Evolutionary conservation across 1,140 invertebrate species (phyloP).

Genomic region (Colletes gigas): DNA sequence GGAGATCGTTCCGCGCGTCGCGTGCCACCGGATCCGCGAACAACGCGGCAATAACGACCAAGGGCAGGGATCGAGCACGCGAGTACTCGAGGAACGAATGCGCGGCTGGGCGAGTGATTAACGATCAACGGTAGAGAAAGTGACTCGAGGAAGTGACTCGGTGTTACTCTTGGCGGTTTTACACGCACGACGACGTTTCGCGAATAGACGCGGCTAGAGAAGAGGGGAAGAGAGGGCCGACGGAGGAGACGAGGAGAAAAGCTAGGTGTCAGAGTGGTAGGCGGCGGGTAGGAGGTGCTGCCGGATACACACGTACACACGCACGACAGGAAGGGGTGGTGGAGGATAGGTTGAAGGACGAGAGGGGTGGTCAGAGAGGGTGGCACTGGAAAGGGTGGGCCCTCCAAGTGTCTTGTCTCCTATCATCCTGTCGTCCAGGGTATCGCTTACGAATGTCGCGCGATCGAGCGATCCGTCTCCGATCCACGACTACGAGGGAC

Average conservation of each 20-base stretch:
- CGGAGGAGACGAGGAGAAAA: slow-evolving; percentile 25
- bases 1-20: no score
- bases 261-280: slow-evolving; percentile 36
- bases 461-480: slow-evolving; percentile 72
- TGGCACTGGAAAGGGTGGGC: slow-evolving; percentile 62
- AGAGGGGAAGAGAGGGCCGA: slow-evolving; percentile 22
- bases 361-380: slow-evolving; percentile 56
- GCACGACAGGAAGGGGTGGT: slow-evolving; percentile 34
- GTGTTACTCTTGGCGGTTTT: slow-evolving; percentile 45
- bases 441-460: slow-evolving; percentile 77
- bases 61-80: no score
- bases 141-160: slow-evolving; percentile 54
- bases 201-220: slow-evolving; percentile 20
- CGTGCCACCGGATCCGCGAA: no score
- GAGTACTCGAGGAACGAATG: no score
- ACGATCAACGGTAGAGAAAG: slow-evolving; percentile 51
- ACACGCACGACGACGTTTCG: slow-evolving; percentile 50
- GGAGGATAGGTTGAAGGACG: slow-evolving; percentile 54
- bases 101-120: slow-evolving; percentile 26
- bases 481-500: slow-evolving; percentile 58
- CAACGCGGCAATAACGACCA: no score
- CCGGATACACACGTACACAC: neutral
- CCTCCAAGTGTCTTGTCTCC: slow-evolving; percentile 74
- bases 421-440: slow-evolving; percentile 74
- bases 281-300: slow-evolving; percentile 11